Conservation (phyloP, 2,113 vertebrate genomes). For the Daphoenositta chrysoptera region DNA sequence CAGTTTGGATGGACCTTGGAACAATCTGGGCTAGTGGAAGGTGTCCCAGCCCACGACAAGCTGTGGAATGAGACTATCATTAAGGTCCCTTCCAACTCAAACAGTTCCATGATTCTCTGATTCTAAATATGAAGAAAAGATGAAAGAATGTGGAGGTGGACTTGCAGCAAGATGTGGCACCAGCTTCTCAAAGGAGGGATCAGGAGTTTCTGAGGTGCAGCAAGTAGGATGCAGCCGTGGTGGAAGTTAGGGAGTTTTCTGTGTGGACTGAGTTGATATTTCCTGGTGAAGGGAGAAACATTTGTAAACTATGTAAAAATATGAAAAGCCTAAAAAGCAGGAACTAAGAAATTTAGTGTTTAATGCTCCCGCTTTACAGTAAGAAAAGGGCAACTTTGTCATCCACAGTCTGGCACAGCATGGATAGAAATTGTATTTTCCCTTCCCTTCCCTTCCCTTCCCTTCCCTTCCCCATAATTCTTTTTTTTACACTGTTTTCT, state of each 20-base stretch:
- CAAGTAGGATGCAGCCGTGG: rapidly evolving
- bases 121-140: background rate
- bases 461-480: rapidly evolving
- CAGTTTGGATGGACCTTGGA: background rate
- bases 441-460: background rate
- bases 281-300: background rate
- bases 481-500: no score
- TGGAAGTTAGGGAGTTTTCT: background rate
- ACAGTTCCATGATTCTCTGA: background rate
- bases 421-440: background rate
- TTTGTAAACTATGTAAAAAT: background rate
- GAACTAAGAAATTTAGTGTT: background rate
- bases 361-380: background rate
- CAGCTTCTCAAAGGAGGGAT: background rate
- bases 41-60: background rate
- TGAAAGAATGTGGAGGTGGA: background rate
- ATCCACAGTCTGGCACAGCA: background rate
- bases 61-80: background rate
- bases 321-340: background rate
- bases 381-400: conserved; percentile 10
- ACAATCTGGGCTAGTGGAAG: background rate
- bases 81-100: background rate
- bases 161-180: background rate
- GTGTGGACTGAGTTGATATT: background rate
- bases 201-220: background rate